Base-by-base conservation (phyloP, 2,888 invertebrate species). In the Lasioglossum oenotherae region DNA sequence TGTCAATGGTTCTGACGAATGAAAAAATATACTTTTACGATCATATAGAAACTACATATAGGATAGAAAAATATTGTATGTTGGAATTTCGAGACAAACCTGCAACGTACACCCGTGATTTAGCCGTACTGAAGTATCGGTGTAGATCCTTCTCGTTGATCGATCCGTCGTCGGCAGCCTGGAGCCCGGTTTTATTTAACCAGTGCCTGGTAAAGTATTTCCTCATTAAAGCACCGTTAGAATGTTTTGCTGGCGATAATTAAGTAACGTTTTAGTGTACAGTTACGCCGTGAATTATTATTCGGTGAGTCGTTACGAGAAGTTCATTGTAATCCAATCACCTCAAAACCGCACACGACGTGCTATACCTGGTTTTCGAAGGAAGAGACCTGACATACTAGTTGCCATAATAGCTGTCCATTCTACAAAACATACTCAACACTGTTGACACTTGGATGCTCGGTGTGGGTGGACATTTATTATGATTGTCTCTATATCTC, bases 121-220 rank as follows among this genome's bases (percentile, higher is more conserved):
- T 93, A 60, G 93, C 91, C 90, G 93, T 93, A 83, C 87, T 91
- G 90, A 93, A 92, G 84, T 88, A 85, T 74, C 89, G 82, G 41
- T 84, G 86, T 57, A 87, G 83, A 82, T 93, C 92, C 69, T 81
- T 85, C 78, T 87, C 88, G 35, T 84, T 86, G 71, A 91, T 87
- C 76, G 88, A 49, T 12, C 85, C 90, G 76, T 91, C 92, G 85
- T 91, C 92, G 85, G 92, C 91, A 69, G 88, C 90, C 41, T 92
- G 92, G 79, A 93, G 90, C 80, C 92, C 92, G 87, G 92, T 92
- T 67, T 89, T 92, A 78, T 83, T 91, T 79, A 92, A 75, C 93
- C 93, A 93, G 83, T 87, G 87, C 81, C 94, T 94, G 90, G 31
- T 46, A 78, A n/a, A 84, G 16, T 14, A 77, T 49, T 53, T 60